Base-by-base conservation (phyloP, 1,140 invertebrate species). In the Drosophila mojavensis region DNA sequence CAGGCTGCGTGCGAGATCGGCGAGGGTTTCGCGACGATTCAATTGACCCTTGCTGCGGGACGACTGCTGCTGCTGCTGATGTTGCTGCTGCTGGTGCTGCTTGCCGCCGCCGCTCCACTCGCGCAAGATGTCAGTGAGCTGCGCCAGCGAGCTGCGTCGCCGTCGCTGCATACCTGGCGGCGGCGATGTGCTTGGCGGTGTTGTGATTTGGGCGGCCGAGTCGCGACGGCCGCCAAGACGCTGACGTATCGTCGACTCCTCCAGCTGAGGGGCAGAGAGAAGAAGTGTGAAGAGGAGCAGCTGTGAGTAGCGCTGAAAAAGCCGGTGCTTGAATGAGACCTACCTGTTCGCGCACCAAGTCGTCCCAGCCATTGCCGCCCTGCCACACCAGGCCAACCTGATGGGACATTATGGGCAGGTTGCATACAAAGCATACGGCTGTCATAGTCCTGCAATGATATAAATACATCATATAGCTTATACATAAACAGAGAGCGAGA, bases 381-480 rank as follows among this genome's bases (percentile, higher is more conserved):
- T 97, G 96, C 97, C 97, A 98, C 89, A 97, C 95, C 92, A 98
- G 93, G 9, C 97, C 97, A 90, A 98, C 97, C 94, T 98, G 97
- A 93, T 98, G 97, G 68, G 96, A 97, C 83, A 98, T 94, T 91
- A 98, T 98, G 73, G 97, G 97, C 83, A 98, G 94, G 93, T 98
- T 98, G 95, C 97, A 98, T 75, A 98, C 97, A 94, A 98, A 98
- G 93, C 97, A 98, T 93, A 98, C 96, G 91, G 97, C 96, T 85
- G 97, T 97, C 96, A 97, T 97, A 86, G 96, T 97, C 95, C 97
- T 97, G 94, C 63, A 93, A 93, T 91, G 60, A 72, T 13, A 77
- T 50, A 10, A 33, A 45, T 41, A 45, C n/a, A 3, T 3, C 3
- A 28, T 48, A 28, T 33, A 41, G 62, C 17, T 76, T 11, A 39